phyloP scores from a whole-genome alignment of 2,888 invertebrate genomes.

The Yponomeuta evonymella region DNA sequence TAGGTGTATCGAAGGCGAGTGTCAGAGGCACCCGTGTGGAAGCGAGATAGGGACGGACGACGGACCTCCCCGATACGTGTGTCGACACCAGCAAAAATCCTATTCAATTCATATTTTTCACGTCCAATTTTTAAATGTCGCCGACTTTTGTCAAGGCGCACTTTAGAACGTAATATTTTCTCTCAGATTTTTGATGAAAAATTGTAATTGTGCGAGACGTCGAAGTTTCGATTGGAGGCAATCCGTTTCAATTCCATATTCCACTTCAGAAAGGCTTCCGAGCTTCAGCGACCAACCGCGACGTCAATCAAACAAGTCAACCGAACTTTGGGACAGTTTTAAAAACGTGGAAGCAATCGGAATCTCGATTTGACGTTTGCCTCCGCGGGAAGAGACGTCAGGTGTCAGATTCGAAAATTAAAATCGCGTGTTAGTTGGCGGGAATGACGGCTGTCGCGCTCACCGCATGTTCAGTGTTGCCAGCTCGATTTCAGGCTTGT shows the following conservation, averaged over 20 bases:
- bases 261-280: slow-evolving; percentile 31
- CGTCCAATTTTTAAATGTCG: slow-evolving; percentile 36
- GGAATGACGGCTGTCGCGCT: slow-evolving; percentile 62
- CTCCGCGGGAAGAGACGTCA: slow-evolving; percentile 47
- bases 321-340: slow-evolving; percentile 52
- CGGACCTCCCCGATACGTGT: slow-evolving; percentile 48
- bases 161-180: background rate
- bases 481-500: slow-evolving; percentile 72
- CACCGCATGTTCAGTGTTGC: slow-evolving; percentile 41
- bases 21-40: slow-evolving; percentile 64
- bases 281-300: slow-evolving; percentile 29
- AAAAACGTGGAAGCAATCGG: slow-evolving; percentile 46
- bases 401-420: slow-evolving; percentile 72
- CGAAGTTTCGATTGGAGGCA: slow-evolving; percentile 54
- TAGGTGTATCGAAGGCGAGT: slow-evolving; percentile 57
- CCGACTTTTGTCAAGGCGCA: background rate
- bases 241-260: slow-evolving; percentile 48
- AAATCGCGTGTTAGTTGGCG: slow-evolving; percentile 62
- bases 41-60: slow-evolving; percentile 68
- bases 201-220: slow-evolving; percentile 22
- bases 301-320: slow-evolving; percentile 46
- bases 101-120: slow-evolving; percentile 56
- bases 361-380: slow-evolving; percentile 52
- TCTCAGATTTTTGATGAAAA: background rate
- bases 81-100: slow-evolving; percentile 39